Evolutionary conservation across 2,888 invertebrate genomes (phyloP).

Genomic region (Noctua pronuba): DNA sequence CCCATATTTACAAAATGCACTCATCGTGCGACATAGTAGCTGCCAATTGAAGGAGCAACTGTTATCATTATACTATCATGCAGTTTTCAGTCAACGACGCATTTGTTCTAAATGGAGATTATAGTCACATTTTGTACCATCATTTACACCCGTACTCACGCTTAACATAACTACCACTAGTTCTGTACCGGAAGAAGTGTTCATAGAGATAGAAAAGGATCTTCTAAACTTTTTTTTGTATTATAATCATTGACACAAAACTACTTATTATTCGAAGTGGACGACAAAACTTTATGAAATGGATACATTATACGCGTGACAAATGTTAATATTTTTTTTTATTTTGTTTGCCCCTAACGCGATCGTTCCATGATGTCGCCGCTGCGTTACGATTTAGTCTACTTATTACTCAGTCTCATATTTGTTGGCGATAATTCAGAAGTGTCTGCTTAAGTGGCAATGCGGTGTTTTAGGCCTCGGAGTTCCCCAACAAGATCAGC

Average conservation of each 20-base stretch:
- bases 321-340: slow-evolving; percentile 64
- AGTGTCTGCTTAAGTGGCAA: slow-evolving; percentile 88
- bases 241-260: slow-evolving; percentile 65
- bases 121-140: slow-evolving; percentile 89
- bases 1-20: slow-evolving; percentile 84
- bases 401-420: slow-evolving; percentile 90
- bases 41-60: slow-evolving; percentile 86
- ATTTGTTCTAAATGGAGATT: slow-evolving; percentile 77
- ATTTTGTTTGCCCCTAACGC: slow-evolving; percentile 71
- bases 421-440: slow-evolving; percentile 85
- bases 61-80: slow-evolving; percentile 69
- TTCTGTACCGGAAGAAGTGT: slow-evolving; percentile 64
- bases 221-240: slow-evolving; percentile 63
- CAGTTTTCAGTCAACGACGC: slow-evolving; percentile 79
- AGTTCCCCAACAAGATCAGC: slow-evolving; percentile 92
- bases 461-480: slow-evolving; percentile 91
- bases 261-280: slow-evolving; percentile 64
- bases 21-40: slow-evolving; percentile 82
- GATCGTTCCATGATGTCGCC: slow-evolving; percentile 73
- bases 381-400: slow-evolving; percentile 83
- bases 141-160: slow-evolving; percentile 75
- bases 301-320: slow-evolving; percentile 61
- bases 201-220: slow-evolving; percentile 67
- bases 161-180: slow-evolving; percentile 59
- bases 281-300: slow-evolving; percentile 65